Conservation (phyloP, 53 echinoderm and acorn worm genomes). For the Pentamera pediparva region DNA sequence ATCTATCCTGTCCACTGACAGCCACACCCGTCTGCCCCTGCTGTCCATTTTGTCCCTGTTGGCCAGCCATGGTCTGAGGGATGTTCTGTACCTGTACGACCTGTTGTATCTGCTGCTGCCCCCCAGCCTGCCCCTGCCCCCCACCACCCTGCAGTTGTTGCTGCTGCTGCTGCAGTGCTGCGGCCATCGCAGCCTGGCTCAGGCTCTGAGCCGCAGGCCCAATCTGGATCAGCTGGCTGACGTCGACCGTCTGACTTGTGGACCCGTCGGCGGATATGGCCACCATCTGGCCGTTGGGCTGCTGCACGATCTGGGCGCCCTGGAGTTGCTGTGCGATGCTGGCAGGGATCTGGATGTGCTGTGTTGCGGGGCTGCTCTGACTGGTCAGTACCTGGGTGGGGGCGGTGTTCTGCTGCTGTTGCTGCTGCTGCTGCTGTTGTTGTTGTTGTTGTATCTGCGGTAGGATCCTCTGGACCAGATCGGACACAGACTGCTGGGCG, state of each 20-base stretch:
- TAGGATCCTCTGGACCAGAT: conserved; percentile 79
- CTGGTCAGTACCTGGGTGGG: conserved; percentile 61
- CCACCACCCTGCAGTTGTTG: conserved; percentile 57
- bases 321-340: conserved; percentile 54
- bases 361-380: conserved; percentile 49
- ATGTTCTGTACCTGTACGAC: conserved; percentile 42
- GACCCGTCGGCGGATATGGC: conserved; percentile 30
- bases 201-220: conserved; percentile 53
- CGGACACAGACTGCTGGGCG: conserved; percentile 42
- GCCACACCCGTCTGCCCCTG: neutral
- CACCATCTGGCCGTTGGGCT: conserved; percentile 53
- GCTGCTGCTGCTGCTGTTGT: conserved; percentile 50
- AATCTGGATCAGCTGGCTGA: conserved; percentile 50
- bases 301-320: conserved; percentile 66
- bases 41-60: neutral
- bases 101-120: too few species aligned
- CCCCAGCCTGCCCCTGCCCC: conserved; percentile 11
- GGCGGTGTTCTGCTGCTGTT: conserved; percentile 34
- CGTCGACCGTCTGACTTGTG: conserved; percentile 33
- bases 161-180: conserved; percentile 35
- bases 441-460: conserved; percentile 58
- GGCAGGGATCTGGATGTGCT: conserved; percentile 1
- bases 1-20: neutral
- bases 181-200: conserved; percentile 56
- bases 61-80: neutral